A percentile compares a stretch with the other conserved stretches of the same genome.
Evolutionary conservation across 2,113 vertebrate genomes (phyloP).

Genomic region (Pedionomus torquatus): DNA sequence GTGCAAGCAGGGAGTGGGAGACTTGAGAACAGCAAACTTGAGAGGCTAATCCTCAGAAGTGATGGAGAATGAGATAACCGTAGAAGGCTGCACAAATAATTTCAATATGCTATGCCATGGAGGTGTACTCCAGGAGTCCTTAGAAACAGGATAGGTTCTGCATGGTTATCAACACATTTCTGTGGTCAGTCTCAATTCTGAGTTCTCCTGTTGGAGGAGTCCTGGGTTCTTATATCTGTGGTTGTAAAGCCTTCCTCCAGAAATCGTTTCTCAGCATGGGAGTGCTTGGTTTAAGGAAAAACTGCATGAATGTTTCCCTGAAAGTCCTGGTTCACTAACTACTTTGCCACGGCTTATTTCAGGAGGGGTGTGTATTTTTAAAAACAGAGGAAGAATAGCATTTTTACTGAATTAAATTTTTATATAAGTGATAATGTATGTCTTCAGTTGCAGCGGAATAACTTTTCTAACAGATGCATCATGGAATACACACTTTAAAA

Average conservation of each 20-base stretch:
- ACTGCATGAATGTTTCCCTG: neutral
- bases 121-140: neutral
- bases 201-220: neutral
- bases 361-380: fast-evolving
- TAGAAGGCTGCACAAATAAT: neutral
- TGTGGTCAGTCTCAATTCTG: neutral
- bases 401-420: neutral
- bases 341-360: neutral
- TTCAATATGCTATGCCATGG: neutral
- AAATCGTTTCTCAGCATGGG: neutral
- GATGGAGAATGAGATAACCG: neutral
- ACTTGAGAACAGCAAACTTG: neutral
- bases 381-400: neutral
- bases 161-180: neutral
- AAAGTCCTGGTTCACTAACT: neutral
- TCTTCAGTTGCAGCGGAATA: neutral
- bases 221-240: neutral
- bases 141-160: neutral
- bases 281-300: neutral
- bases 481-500: neutral
- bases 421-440: neutral
- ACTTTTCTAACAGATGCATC: neutral
- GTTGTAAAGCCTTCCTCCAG: neutral
- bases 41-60: neutral
- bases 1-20: neutral